A percentile compares a stretch with the other conserved stretches of the same genome.
phyloP scores from a whole-genome alignment of 2,888 invertebrate genomes.

The Nebria salina region DNA sequence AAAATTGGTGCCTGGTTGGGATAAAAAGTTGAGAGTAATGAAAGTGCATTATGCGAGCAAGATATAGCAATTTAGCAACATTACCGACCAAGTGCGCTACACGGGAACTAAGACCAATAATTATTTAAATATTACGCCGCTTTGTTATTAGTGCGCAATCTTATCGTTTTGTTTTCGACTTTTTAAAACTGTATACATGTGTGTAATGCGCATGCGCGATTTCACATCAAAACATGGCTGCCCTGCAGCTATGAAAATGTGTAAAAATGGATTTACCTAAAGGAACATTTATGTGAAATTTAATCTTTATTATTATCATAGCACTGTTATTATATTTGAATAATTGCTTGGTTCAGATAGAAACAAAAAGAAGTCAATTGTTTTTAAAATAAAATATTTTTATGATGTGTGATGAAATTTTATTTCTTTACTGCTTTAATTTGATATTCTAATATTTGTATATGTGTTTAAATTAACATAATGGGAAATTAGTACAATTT shows the following conservation, averaged over 20 bases:
- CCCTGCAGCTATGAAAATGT: not conserved
- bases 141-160: slow-evolving; percentile 39
- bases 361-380: no score
- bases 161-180: slow-evolving; percentile 39
- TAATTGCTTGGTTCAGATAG: no score
- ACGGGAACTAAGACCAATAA: slow-evolving; percentile 43
- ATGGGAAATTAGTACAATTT: not conserved
- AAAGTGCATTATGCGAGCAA: slow-evolving; percentile 44
- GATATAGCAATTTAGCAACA: slow-evolving; percentile 47
- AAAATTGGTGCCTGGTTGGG: not conserved
- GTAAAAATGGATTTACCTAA: slow-evolving; percentile 22
- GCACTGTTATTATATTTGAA: no score
- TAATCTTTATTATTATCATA: not conserved
- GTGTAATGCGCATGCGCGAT: slow-evolving; percentile 8
- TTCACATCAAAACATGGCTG: slow-evolving; percentile 13
- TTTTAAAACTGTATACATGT: not conserved
- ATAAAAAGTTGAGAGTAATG: slow-evolving; percentile 38
- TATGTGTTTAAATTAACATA: not conserved
- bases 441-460: not conserved
- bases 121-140: slow-evolving; percentile 47
- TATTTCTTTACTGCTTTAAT: not conserved
- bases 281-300: not conserved
- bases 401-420: no score
- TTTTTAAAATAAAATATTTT: no score
- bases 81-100: slow-evolving; percentile 38